Base-by-base conservation (phyloP, 2,797 vertebrate genomes). In the Oreochromis mossambicus region DNA sequence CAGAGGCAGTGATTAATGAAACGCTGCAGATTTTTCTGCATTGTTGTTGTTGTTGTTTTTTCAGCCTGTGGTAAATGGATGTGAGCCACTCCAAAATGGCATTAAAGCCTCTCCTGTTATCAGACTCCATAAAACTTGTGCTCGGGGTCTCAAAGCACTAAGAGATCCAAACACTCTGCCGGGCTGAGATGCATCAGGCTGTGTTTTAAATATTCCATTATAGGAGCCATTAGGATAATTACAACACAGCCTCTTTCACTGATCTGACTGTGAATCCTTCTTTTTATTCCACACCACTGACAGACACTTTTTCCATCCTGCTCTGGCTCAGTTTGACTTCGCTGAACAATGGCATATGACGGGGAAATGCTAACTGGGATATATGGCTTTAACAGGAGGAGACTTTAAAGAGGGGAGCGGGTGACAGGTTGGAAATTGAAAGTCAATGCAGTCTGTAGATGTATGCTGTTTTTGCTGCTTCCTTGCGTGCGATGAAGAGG, bases 201-300 rank as follows among this genome's bases (percentile, higher is more conserved):
- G 51, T 34, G 86, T 41, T 90, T 89, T 61, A 83, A 87, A 90
- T 87, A 81, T 83, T 83, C 88, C 87, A 88, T 90, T 89, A 86
- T 2, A 80, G 81, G 19, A 90, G 29, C 81, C 87, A 87, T 89
- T 89, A 88, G 83, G 79, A 87, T 87, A 87, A 92, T 89, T 86
- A 90, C 76, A 83, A 21, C 54, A 19, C 54, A 29, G 61, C 63
- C 81, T 83, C 66, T 83, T 46, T 38, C 41, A 79, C 87, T 38
- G 70, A 84, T 84, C 79, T 1, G 13, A 79, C 79, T 66, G 75
- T 2, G 41, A 82, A 17, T 19, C 79, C 38, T 7, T 32, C 32
- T 50, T 29, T 79, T 61, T 48, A 36, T 78, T 84, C 63, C 70
- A 80, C 46, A 2, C 17, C 50, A 51, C 46, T 73, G 66, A 79